Evolutionary conservation across 2,888 invertebrate genomes (phyloP), one percentile per base, ranked within the genome.

Genomic region (Baccha elongata): DNA sequence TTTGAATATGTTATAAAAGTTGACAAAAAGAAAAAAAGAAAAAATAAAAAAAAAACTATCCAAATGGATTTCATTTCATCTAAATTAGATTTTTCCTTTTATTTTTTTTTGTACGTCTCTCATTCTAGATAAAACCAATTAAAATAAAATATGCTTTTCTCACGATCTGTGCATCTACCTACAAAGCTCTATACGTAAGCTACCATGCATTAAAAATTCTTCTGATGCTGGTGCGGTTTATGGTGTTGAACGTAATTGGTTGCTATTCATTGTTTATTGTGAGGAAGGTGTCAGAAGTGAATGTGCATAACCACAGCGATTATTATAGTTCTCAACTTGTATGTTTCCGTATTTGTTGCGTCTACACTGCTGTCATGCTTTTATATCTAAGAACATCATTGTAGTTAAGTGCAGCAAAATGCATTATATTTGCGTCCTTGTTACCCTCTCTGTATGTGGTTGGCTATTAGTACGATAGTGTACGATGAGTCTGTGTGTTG

Each of bases 201-300:
- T 26, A 21, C 26, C 73, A 37, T 60, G 52, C 53, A 60, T 65
- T 50, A 42, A 42, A 50, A 42, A 60, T 60, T 60, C 29, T 29
- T 58, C 64, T 44, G 13, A 32, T 37, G 21, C 19, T 10, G n/a
- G 8, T 50, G 35, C 37, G 11, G 21, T 29, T 15, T 15, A 21
- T 58, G 17, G 53, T 74, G 68, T 42, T 68, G 64, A 75, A 74
- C 48, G 48, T 74, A 80, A 80, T 74, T 75, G 75, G 80, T 64
- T 69, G 62, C 69, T 50, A 69, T 80, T 80, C 75, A 64, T 69
- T 69, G 75, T 80, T 69, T 74, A 75, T 80, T 62, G 80, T 58
- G 32, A 58, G 48, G 50, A 75, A 69, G 48, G 55, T 29, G 40
- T 64, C 67, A 73, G 60, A 44, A 44, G 52, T 15, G 74, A 68